phyloP scores from a whole-genome alignment of 2,797 vertebrate species.

The Uromys caudimaculatus region DNA sequence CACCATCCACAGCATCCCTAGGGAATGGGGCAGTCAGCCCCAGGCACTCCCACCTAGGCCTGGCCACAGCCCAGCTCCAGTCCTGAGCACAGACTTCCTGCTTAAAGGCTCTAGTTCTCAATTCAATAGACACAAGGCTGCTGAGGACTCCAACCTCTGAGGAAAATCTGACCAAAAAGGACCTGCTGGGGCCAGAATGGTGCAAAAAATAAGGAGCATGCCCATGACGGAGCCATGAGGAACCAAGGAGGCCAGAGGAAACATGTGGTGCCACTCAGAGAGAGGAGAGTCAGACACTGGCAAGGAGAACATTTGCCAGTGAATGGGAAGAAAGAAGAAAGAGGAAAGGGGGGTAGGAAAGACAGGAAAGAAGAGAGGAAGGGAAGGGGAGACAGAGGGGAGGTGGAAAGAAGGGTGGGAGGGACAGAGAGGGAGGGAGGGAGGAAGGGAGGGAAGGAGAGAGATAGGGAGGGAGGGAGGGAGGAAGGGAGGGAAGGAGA shows the following conservation, averaged over 20 bases:
- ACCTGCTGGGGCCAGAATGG: background rate
- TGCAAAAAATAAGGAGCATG: rapidly evolving
- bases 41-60: background rate
- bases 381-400: too few species aligned
- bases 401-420: rapidly evolving
- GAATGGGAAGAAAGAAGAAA: background rate
- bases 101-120: background rate
- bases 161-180: background rate
- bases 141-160: rapidly evolving
- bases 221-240: background rate
- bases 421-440: rapidly evolving
- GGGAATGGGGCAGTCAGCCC: background rate
- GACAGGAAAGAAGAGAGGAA: too few species aligned
- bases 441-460: rapidly evolving
- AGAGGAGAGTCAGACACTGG: background rate
- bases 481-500: too few species aligned
- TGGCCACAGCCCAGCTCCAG: background rate
- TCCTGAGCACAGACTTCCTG: background rate
- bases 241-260: background rate
- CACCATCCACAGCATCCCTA: rapidly evolving
- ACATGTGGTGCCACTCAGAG: background rate
- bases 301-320: background rate
- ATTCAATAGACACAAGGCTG: background rate
- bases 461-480: too few species aligned
- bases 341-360: too few species aligned